Percentiles rank a stretch among this genome's conserved stretches.
Conservation (phyloP, 2,888 invertebrate genomes). For the Drosophila koepferae region DNA sequence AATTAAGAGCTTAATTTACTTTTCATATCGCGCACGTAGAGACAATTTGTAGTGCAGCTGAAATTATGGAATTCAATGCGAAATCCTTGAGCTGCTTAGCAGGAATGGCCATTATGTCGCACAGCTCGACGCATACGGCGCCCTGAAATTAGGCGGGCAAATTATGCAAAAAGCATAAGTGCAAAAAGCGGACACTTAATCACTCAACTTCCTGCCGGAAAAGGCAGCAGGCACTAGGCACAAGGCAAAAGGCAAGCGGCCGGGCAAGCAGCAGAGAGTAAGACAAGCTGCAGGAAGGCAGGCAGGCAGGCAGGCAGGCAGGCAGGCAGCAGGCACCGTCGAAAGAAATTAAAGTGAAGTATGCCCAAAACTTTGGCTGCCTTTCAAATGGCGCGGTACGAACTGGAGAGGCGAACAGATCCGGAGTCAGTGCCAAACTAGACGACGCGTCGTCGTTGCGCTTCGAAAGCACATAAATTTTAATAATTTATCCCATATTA, state of each 20-base stretch:
- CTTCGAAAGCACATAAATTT: slow-evolving; percentile 83
- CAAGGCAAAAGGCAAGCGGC: neutral
- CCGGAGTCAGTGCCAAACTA: slow-evolving; percentile 25
- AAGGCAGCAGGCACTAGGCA: slow-evolving; percentile 32
- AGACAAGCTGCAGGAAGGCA: neutral
- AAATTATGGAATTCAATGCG: neutral
- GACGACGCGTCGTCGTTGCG: slow-evolving; percentile 38
- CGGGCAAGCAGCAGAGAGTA: neutral
- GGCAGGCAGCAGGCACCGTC: slow-evolving; percentile 41
- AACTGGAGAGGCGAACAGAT: slow-evolving; percentile 4
- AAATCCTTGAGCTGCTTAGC: neutral
- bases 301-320: neutral
- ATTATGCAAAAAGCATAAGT: slow-evolving; percentile 76
- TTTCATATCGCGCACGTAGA: neutral
- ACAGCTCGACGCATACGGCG: slow-evolving; percentile 21
- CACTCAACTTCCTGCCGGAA: slow-evolving; percentile 76
- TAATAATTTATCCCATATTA: slow-evolving; percentile 84
- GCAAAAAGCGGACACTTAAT: slow-evolving; percentile 75
- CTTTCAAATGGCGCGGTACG: slow-evolving; percentile 60
- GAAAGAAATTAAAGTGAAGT: slow-evolving; percentile 79
- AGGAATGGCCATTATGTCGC: slow-evolving; percentile 6
- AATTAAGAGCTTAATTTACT: slow-evolving; percentile 1
- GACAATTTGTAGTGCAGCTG: neutral
- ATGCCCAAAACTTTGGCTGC: slow-evolving; percentile 72
- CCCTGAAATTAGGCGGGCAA: slow-evolving; percentile 62